phyloP scores from a whole-genome alignment of 2,113 vertebrate species.

The Bucco capensis region DNA sequence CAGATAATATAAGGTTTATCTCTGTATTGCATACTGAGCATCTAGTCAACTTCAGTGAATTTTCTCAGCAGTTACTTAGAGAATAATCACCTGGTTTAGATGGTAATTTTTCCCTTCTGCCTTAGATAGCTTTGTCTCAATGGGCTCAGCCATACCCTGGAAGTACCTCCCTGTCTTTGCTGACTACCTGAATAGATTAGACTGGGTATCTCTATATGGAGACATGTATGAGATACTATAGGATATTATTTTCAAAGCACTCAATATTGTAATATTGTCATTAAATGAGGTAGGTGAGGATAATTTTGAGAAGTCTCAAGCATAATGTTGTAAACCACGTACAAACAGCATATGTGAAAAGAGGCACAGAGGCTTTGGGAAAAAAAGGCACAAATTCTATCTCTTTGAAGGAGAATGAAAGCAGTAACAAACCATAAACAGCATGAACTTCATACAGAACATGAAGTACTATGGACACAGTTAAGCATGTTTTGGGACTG shows the following conservation, averaged over 20 bases:
- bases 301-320: not conserved
- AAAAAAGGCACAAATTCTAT: not conserved
- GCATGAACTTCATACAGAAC: not conserved
- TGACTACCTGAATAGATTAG: not conserved
- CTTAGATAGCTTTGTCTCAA: not conserved
- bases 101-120: not conserved
- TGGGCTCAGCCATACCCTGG: not conserved
- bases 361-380: not conserved
- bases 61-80: not conserved
- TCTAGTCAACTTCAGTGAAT: not conserved
- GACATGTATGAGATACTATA: not conserved
- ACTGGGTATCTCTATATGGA: not conserved
- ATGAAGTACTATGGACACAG: not conserved
- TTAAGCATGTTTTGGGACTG: not conserved
- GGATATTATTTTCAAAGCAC: not conserved
- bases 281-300: not conserved
- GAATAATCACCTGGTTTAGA: rapidly evolving
- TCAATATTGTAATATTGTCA: not conserved
- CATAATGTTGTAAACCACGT: not conserved
- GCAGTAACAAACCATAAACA: not conserved
- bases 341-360: not conserved
- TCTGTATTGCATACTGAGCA: not conserved
- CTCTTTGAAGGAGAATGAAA: not conserved
- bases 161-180: too few relatives aligned
- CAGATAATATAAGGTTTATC: not conserved